Conservation (phyloP, 2,888 invertebrate species). For the Meiosimyza decipiens region DNA sequence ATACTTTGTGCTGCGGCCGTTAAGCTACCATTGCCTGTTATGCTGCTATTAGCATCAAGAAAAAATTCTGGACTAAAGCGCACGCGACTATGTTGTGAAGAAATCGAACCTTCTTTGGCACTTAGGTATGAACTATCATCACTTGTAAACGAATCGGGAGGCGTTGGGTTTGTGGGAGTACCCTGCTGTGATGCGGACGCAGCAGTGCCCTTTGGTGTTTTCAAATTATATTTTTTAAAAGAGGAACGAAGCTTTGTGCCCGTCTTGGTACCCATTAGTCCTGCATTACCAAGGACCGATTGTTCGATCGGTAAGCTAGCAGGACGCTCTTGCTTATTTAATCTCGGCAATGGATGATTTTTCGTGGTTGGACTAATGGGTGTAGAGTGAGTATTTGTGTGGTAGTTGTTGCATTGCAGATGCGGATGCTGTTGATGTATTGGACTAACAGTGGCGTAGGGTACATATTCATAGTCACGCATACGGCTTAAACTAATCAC, state of each 20-base stretch:
- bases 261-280: conserved; percentile 36
- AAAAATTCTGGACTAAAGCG: conserved; percentile 82
- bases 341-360: conserved; percentile 43
- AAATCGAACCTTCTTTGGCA: conserved; percentile 78
- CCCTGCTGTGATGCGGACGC: conserved; percentile 58
- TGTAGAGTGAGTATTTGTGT: conserved; percentile 39
- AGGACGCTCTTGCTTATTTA: conserved; percentile 59
- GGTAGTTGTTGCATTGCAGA: conserved; percentile 39
- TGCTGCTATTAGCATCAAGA: conserved; percentile 68
- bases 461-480: conserved; percentile 58
- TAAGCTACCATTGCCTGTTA: conserved; percentile 41
- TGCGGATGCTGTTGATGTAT: conserved; percentile 48
- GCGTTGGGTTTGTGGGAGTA: conserved; percentile 86
- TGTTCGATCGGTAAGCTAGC: conserved; percentile 68
- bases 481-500: conserved; percentile 53
- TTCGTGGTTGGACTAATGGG: conserved; percentile 19
- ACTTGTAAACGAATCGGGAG: conserved; percentile 85
- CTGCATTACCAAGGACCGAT: conserved; percentile 36
- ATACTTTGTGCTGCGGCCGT: conserved; percentile 38
- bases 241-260: conserved; percentile 81
- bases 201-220: conserved; percentile 68
- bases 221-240: conserved; percentile 75
- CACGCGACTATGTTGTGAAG: conserved; percentile 78
- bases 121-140: conserved; percentile 92
- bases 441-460: conserved; percentile 53